phyloP scores from a whole-genome alignment of 2,888 invertebrate genomes.

The Galerucella pusilla region DNA sequence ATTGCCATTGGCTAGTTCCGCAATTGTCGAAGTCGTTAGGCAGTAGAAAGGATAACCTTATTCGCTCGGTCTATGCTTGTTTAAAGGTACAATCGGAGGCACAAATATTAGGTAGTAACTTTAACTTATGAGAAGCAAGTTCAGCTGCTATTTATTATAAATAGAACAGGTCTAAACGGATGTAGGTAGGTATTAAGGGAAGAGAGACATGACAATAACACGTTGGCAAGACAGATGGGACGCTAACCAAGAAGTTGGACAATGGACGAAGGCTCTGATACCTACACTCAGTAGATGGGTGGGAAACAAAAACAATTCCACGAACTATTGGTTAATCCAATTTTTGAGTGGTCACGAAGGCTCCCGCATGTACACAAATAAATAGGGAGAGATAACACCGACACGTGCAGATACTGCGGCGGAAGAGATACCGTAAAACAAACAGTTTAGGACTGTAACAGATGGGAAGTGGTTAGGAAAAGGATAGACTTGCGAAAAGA shows the following conservation, averaged over 20 bases:
- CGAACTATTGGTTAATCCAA: not conserved
- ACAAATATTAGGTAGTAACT: too few relatives aligned
- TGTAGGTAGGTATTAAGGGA: not conserved
- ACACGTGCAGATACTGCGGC: not conserved
- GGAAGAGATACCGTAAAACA: not conserved
- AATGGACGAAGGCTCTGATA: conserved; percentile 4
- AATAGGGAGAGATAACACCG: not conserved
- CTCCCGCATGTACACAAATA: not conserved
- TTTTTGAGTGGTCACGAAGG: not conserved
- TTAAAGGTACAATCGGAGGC: too few relatives aligned
- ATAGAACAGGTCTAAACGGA: too few relatives aligned
- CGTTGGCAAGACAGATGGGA: conserved; percentile 23
- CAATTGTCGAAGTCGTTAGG: too few relatives aligned
- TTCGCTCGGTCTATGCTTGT: too few relatives aligned
- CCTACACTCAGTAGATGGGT: not conserved
- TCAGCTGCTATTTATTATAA: too few relatives aligned
- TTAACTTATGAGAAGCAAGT: too few relatives aligned
- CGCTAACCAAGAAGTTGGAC: not conserved
- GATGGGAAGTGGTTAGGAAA: not conserved
- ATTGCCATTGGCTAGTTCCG: too few relatives aligned
- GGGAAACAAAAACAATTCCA: not conserved
- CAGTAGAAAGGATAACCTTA: too few relatives aligned
- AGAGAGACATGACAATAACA: not conserved
- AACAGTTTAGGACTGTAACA: not conserved
- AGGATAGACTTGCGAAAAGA: not conserved